Base-by-base conservation (phyloP, 1,140 invertebrate genomes). In the Drosophila busckii region DNA sequence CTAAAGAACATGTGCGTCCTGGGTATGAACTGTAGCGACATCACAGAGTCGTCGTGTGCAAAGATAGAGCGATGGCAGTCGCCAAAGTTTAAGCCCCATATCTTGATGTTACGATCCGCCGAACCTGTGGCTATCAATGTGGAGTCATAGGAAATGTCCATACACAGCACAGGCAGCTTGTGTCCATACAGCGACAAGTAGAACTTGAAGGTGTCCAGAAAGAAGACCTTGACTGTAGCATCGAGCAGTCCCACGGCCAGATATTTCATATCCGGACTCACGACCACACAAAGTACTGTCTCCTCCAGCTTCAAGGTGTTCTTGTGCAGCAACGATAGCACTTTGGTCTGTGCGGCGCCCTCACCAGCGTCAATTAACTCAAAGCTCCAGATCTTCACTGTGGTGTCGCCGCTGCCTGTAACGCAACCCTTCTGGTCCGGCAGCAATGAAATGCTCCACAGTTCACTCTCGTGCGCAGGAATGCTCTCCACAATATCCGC, bases 31-130 rank as follows among this genome's bases (percentile, higher is more conserved):
- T 93, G 90, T 2, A 99, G 80, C 34, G 93, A 92, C 37, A 95
- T 98, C 1, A 99, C 92, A 3, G 96, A 96, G 86, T 98, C 96
- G 76, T 99, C 97, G 88, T 99, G 98, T 1, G 97, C 97, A 88
- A 95, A 94, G 45, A 95, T 88, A 0, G 93, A 95, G 64, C 92
- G 93, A 85, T 96, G 95, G 75, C 97, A 99, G 88, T 99, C 97
- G 10, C 98, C 98, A 89, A 98, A 99, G 88, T 99, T 97, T 86
- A 99, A 91, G 31, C 98, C 97, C 98, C 98, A 99, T 58, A 99
- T 94, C 90, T 99, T 98, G 2, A 99, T 91, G 88, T 97, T 98
- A 12, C 97, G 91, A 89, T 99, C 98, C 0, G 94, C 94, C 9
- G 97, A 98, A 13, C 97, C 98, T 0, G 98, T 98, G 1, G 92